Evolutionary conservation across 1,140 invertebrate genomes (phyloP).

Genomic region (Lerema accius): DNA sequence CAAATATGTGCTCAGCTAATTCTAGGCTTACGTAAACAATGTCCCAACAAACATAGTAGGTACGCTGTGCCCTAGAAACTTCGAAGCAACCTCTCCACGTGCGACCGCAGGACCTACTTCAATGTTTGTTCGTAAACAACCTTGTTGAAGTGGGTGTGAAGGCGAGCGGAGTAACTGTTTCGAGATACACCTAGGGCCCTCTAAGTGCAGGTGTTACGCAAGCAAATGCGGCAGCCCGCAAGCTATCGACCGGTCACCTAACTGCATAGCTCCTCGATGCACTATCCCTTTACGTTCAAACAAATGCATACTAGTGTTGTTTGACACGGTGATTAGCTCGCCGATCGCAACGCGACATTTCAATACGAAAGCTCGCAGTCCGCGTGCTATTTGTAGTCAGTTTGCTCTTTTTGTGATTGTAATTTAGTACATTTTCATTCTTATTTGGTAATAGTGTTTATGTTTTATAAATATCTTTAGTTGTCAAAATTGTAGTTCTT

Average conservation of each 20-base stretch:
- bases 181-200: conserved; percentile 51
- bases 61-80: conserved; percentile 14
- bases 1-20: not conserved
- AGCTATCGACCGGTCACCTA: conserved; percentile 60
- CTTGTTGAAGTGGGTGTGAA: conserved; percentile 51
- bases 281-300: conserved; percentile 29
- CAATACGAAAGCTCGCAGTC: too few species aligned
- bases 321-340: conserved; percentile 13
- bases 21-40: not conserved
- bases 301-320: conserved; percentile 2
- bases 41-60: not conserved
- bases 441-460: too few species aligned
- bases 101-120: conserved; percentile 39
- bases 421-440: too few species aligned
- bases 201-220: conserved; percentile 64
- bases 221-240: conserved; percentile 51
- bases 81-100: conserved; percentile 27
- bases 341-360: not conserved
- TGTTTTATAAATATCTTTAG: too few species aligned
- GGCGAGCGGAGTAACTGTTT: conserved; percentile 52
- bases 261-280: conserved; percentile 51
- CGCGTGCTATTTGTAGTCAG: not conserved
- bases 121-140: conserved; percentile 56
- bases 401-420: too few species aligned
- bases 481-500: too few species aligned